These are phyloP conservation scores for Clinocottus analis DNA, from an alignment of 2,113 vertebrate species.

Conservation along the genomic window DNA sequence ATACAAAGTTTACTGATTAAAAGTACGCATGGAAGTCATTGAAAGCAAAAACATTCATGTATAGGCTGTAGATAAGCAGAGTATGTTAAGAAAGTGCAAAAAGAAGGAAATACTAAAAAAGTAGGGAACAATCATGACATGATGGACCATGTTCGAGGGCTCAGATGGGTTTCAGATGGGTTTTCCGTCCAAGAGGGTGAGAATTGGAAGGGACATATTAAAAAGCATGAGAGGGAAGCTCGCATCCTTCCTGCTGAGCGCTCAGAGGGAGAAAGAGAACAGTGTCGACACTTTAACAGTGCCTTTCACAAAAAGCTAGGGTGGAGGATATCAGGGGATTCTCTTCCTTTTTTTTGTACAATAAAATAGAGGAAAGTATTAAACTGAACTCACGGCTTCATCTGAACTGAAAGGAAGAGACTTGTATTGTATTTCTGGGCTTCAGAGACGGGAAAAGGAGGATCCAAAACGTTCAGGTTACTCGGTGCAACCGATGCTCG, in stretches of 20 bases:
- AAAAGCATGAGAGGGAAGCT: constrained; percentile 12
- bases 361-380: not conserved
- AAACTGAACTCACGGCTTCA: not conserved
- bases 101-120: not conserved
- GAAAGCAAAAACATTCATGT: not conserved
- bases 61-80: not conserved
- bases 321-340: not conserved
- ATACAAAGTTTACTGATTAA: not conserved
- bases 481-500: not conserved
- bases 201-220: constrained; percentile 2
- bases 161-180: constrained; percentile 2
- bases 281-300: constrained; percentile 1
- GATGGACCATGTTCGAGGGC: not conserved
- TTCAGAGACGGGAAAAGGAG: not conserved
- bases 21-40: not conserved
- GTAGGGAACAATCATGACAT: not conserved
- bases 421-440: constrained; percentile 4
- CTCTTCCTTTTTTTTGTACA: not conserved
- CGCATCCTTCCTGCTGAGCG: constrained; percentile 6
- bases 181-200: constrained; percentile 15
- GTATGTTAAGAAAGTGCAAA: not conserved
- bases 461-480: not conserved
- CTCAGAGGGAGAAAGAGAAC: not conserved
- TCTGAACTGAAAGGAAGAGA: not conserved
- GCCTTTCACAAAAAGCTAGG: not conserved